Percentiles rank a stretch among this genome's conserved stretches.
phyloP scores from a whole-genome alignment of 35 echinoderm and acorn worm genomes.

The Amphiura filiformis region DNA sequence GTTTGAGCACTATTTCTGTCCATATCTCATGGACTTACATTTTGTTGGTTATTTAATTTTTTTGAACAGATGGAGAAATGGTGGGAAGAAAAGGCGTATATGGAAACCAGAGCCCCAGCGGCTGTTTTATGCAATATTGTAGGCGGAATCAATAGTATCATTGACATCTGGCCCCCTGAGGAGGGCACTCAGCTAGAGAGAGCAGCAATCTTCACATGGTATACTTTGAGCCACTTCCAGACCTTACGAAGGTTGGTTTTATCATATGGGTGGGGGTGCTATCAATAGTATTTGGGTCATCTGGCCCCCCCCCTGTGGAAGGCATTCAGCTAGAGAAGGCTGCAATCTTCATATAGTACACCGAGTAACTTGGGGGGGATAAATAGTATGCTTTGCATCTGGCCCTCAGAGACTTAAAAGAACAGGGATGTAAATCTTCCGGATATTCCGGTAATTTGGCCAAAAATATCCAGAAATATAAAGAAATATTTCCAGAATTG shows the following conservation, averaged over 20 bases:
- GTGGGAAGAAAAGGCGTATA: conserved; percentile 88
- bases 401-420: too few species aligned
- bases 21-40: not conserved
- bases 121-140: conserved; percentile 57
- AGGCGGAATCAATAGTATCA: conserved; percentile 37
- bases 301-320: too few species aligned
- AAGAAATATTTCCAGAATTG: too few species aligned
- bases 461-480: too few species aligned
- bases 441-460: too few species aligned
- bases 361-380: too few species aligned
- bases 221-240: not conserved
- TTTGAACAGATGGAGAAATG: conserved; percentile 67
- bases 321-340: conserved; percentile 67
- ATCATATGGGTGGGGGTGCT: too few species aligned
- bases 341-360: conserved; percentile 47
- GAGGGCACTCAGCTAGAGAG: conserved; percentile 38
- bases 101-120: conserved; percentile 37
- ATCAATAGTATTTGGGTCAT: too few species aligned
- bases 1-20: too few species aligned
- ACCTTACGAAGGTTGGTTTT: not conserved
- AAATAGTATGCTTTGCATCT: too few species aligned
- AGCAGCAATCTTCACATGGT: too few species aligned
- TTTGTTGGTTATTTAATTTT: not conserved
- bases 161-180: conserved; percentile 74
- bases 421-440: too few species aligned